Conservation (phyloP, 2,888 invertebrate species). For the Pyrrhia umbra region DNA sequence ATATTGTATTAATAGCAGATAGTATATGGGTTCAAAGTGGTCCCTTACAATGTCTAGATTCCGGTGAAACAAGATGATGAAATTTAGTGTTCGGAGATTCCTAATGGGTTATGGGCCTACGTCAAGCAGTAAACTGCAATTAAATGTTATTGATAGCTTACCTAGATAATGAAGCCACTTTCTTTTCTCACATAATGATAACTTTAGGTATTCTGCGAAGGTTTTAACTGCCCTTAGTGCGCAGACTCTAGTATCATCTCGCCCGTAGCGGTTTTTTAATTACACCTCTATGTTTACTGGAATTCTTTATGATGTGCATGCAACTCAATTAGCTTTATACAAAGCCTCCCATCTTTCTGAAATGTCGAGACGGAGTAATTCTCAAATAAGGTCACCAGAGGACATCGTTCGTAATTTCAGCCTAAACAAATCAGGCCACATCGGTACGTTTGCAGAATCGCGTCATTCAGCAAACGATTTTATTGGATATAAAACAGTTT, state of each 20-base stretch:
- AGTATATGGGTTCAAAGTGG: too few species aligned
- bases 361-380: constrained; percentile 24
- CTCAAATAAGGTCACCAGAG: constrained; percentile 46
- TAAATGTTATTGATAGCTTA: too few species aligned
- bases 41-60: too few species aligned
- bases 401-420: constrained; percentile 52
- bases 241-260: constrained; percentile 5
- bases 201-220: not conserved
- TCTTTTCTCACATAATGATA: not conserved
- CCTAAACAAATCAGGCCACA: constrained; percentile 51
- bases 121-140: too few species aligned
- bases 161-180: not conserved
- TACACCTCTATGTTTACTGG: constrained; percentile 26
- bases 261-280: not conserved
- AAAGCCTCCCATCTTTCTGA: constrained; percentile 24
- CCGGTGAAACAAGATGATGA: too few species aligned
- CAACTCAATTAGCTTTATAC: constrained; percentile 15
- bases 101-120: too few species aligned
- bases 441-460: constrained; percentile 46
- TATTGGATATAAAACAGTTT: constrained; percentile 58
- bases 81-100: too few species aligned
- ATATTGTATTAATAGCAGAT: not conserved
- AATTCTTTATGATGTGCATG: constrained; percentile 13
- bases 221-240: not conserved
- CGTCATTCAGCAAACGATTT: constrained; percentile 55